Conservation (phyloP, 2,888 invertebrate species). For the Perizoma affinitatum region DNA sequence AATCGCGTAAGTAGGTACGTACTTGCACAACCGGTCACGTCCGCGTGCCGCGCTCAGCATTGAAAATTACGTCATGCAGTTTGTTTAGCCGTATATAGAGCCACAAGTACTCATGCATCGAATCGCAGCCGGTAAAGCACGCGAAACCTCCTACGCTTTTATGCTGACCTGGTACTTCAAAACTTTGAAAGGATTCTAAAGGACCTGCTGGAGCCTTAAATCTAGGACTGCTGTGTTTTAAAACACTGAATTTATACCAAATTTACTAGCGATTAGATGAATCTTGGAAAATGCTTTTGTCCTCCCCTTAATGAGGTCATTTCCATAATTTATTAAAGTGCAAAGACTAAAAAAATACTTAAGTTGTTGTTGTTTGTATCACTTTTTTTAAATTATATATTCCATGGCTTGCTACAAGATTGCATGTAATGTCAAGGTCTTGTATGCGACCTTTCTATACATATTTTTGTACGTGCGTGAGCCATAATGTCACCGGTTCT, state of each 20-base stretch:
- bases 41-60: constrained; percentile 69
- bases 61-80: constrained; percentile 77
- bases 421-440: constrained; percentile 38
- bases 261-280: neutral
- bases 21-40: constrained; percentile 74
- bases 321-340: constrained; percentile 15
- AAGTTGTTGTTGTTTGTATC: constrained; percentile 18
- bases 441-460: constrained; percentile 25
- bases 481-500: constrained; percentile 30
- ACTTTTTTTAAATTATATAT: constrained; percentile 14
- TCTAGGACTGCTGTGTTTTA: constrained; percentile 13
- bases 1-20: constrained; percentile 67
- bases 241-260: constrained; percentile 1
- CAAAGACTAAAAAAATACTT: constrained; percentile 24
- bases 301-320: constrained; percentile 11
- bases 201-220: constrained; percentile 40
- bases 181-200: constrained; percentile 68
- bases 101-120: constrained; percentile 59
- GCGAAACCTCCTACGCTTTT: constrained; percentile 52
- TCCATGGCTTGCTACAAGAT: constrained; percentile 18
- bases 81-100: constrained; percentile 76
- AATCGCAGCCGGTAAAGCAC: constrained; percentile 66
- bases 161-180: constrained; percentile 69
- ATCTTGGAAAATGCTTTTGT: neutral
- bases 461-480: constrained; percentile 33